These are phyloP conservation scores for Anorthoa munda DNA, from an alignment of 2,888 invertebrate genomes.

Conservation along the genomic window DNA sequence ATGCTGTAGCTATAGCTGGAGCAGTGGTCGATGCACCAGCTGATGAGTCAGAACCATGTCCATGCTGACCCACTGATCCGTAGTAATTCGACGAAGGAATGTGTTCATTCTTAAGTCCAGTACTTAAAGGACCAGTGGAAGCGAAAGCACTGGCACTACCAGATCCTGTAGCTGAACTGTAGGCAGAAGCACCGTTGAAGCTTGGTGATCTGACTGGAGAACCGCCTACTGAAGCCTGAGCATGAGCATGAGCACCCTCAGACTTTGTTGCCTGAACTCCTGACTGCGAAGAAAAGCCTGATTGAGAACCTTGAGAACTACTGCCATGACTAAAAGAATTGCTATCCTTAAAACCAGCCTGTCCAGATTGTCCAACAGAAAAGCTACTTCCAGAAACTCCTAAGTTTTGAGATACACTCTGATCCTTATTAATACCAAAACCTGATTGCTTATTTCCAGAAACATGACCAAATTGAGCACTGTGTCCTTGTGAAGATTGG, in stretches of 20 bases:
- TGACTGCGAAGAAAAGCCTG: slow-evolving; percentile 31
- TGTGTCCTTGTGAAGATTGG: slow-evolving; percentile 26
- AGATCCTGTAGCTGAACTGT: slow-evolving; percentile 55
- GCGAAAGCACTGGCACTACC: slow-evolving; percentile 60
- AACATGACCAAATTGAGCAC: slow-evolving; percentile 22
- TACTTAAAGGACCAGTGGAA: slow-evolving; percentile 55
- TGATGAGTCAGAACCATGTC: slow-evolving; percentile 26
- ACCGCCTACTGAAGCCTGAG: background rate
- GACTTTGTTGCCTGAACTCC: slow-evolving; percentile 51
- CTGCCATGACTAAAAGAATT: slow-evolving; percentile 17
- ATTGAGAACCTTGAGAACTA: slow-evolving; percentile 6
- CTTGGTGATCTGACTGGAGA: slow-evolving; percentile 25
- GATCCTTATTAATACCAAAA: slow-evolving; percentile 19
- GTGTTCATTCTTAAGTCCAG: slow-evolving; percentile 72
- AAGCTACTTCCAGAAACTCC: slow-evolving; percentile 30
- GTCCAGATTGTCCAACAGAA: slow-evolving; percentile 21
- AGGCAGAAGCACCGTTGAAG: slow-evolving; percentile 31
- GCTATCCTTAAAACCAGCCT: slow-evolving; percentile 33
- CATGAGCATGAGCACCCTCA: slow-evolving; percentile 36
- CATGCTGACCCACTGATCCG: slow-evolving; percentile 18
- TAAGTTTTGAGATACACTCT: slow-evolving; percentile 15
- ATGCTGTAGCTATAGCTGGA: slow-evolving; percentile 39
- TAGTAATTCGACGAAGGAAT: slow-evolving; percentile 7
- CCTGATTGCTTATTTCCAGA: slow-evolving; percentile 10
- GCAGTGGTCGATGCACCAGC: slow-evolving; percentile 27